phyloP scores from a whole-genome alignment of 2,113 vertebrate species.

The Xenopus borealis region DNA sequence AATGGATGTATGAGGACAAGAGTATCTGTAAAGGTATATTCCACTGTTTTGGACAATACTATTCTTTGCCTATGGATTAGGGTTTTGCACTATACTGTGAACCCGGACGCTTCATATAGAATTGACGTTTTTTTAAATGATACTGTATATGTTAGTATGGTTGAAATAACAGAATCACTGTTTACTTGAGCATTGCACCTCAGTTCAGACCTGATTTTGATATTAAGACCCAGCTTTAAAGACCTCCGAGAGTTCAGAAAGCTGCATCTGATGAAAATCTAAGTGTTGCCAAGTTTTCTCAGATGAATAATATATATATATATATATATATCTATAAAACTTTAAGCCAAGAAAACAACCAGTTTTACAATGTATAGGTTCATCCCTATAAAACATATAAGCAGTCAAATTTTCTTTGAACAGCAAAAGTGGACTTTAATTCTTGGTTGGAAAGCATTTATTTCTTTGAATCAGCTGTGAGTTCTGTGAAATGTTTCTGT shows the following conservation, averaged over 20 bases:
- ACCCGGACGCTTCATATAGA: conserved; percentile 64
- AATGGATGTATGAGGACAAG: conserved; percentile 65
- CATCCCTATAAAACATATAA: conserved; percentile 72
- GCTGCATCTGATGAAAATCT: conserved; percentile 48
- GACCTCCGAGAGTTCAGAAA: conserved; percentile 66
- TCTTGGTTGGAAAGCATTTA: conserved; percentile 80
- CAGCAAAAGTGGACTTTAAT: conserved; percentile 78
- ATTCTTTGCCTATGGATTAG: conserved; percentile 66
- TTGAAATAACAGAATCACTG: conserved; percentile 68
- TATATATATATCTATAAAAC: conserved; percentile 55
- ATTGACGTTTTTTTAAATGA: conserved; percentile 56
- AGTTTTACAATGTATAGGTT: conserved; percentile 60
- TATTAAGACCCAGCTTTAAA: conserved; percentile 64
- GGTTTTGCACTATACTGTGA: conserved; percentile 65
- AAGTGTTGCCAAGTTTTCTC: conserved; percentile 60
- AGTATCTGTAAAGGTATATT: conserved; percentile 58
- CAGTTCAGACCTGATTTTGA: conserved; percentile 70
- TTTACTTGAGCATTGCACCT: conserved; percentile 68
- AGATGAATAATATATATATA: conserved; percentile 63
- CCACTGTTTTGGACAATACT: conserved; percentile 59
- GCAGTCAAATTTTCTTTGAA: conserved; percentile 69
- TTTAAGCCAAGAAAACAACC: conserved; percentile 68
- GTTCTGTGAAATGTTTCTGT: conserved; percentile 65
- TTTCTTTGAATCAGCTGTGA: conserved; percentile 57
- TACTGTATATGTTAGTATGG: conserved; percentile 58